These are phyloP conservation scores for Crambe crambe DNA, from an alignment of 37 sponge, comb jelly and placozoan genomes.

Conservation along the genomic window DNA sequence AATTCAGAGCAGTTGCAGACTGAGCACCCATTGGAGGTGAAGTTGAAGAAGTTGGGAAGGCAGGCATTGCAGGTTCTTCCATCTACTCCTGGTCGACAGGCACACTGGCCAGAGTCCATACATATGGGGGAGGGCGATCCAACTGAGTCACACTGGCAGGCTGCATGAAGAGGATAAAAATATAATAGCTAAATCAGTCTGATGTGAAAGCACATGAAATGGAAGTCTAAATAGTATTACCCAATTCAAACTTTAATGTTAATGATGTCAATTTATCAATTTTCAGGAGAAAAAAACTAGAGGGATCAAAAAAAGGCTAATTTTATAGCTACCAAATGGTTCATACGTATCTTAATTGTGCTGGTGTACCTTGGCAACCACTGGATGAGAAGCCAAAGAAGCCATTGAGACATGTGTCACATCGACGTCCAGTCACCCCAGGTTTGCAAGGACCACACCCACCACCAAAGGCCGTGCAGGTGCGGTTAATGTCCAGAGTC, in stretches of 20 bases:
- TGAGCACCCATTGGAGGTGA: constrained; percentile 48
- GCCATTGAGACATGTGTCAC: constrained; percentile 79
- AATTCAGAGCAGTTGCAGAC: constrained; percentile 68
- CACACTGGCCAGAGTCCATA: constrained; percentile 68
- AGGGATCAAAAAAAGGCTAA: too few species aligned
- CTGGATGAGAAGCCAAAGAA: constrained; percentile 73
- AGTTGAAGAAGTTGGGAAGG: constrained; percentile 64
- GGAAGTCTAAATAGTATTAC: too few species aligned
- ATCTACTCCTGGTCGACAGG: constrained; percentile 54
- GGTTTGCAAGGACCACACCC: constrained; percentile 53
- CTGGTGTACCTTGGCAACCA: constrained; percentile 58
- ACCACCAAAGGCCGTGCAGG: constrained; percentile 5
- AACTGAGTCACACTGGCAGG: constrained; percentile 64
- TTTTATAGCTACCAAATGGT: too few species aligned
- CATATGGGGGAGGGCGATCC: constrained; percentile 53
- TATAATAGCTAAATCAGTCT: too few species aligned
- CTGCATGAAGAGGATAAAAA: too few species aligned
- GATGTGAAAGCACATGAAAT: too few species aligned
- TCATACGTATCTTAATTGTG: too few species aligned
- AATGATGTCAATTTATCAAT: too few species aligned
- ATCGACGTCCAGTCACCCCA: constrained; percentile 66
- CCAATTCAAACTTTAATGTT: too few species aligned
- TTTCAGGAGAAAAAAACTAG: too few species aligned
- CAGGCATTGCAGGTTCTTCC: constrained; percentile 75
- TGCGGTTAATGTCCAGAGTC: constrained; percentile 20